Conservation (phyloP, 1,140 invertebrate species). For the Lepeophtheirus salmonis region DNA sequence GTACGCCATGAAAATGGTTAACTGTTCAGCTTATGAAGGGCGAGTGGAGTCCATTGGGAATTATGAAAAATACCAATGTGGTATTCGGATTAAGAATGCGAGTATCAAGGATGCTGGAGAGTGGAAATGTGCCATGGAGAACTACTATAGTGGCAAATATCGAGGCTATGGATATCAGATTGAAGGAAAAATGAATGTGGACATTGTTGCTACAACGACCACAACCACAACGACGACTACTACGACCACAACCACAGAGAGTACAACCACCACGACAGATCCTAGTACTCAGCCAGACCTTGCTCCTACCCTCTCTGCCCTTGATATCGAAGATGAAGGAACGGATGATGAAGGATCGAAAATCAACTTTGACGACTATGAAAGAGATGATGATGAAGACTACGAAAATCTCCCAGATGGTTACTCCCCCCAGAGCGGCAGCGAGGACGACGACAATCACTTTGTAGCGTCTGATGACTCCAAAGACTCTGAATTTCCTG, state of each 20-base stretch:
- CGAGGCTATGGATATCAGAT: slow-evolving; percentile 11
- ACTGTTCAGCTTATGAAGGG: not conserved
- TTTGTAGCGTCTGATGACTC: not conserved
- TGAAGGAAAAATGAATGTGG: not conserved
- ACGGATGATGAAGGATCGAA: not conserved
- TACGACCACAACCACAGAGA: slow-evolving; percentile 3
- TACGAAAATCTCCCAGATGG: not conserved
- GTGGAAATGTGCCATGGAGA: slow-evolving; percentile 8
- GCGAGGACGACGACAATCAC: not conserved
- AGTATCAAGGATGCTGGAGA: not conserved
- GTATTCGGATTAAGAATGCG: slow-evolving; percentile 5
- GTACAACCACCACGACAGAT: slow-evolving; percentile 5
- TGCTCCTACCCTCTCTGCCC: not conserved
- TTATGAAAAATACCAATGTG: slow-evolving; percentile 6
- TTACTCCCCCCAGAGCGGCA: not conserved
- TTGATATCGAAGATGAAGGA: not conserved
- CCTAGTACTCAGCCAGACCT: not conserved
- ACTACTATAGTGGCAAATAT: slow-evolving; percentile 8
- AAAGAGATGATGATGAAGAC: not conserved
- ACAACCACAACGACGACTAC: slow-evolving; percentile 10
- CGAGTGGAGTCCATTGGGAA: not conserved
- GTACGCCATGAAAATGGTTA: not conserved
- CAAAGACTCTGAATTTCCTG: not conserved
- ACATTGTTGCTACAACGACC: not conserved
- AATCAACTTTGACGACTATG: not conserved